Evolutionary conservation across 2,888 invertebrate species (phyloP), one percentile per base, ranked within the genome.

Genomic region (Leistus spinibarbis): DNA sequence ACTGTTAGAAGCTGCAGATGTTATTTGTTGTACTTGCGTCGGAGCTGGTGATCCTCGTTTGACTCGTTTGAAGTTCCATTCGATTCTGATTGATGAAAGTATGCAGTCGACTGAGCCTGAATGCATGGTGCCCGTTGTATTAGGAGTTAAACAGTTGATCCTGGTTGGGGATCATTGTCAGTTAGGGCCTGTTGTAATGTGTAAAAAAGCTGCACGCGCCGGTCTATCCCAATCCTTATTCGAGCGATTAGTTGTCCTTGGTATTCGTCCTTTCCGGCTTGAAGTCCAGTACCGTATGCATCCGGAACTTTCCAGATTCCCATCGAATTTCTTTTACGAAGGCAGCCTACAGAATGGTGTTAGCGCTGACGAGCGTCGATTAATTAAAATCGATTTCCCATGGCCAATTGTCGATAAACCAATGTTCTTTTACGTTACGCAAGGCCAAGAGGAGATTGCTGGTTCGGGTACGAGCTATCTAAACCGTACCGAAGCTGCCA

Each of bases 201-300:
- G 98, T 87, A 99, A 99, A 86, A 98, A 98, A 84, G 99, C 99
- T 0, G 97, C 98, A 0, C 91, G 95, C 70, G 99, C 99, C 0
- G 99, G 99, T 0, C 90, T 99, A 20, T 96, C 96, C 0, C 99
- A 99, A 85, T 98, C 98, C 69, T 89, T 99, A 76, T 99, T 99
- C 85, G 99, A 99, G 84, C 90, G 99, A 3, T 88, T 99, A 0
- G 99, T 99, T 0, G 97, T 99, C 0, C 89, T 99, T 4, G 99
- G 99, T 7, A 99, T 98, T 80, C 90, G 98, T 23, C 99, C 99
- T 0, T 97, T 99, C 86, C 92, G 99, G 0, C 89, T 99, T 56
- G 98, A 99, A 85, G 97, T 97, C 0, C 99, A 99, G 83, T 99
- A 99, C 85, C 92, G 99, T 68, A 99, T 99, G 99, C 99, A 99